Conservation (phyloP, 2,888 invertebrate species). For the Sminthurides aquaticus region DNA sequence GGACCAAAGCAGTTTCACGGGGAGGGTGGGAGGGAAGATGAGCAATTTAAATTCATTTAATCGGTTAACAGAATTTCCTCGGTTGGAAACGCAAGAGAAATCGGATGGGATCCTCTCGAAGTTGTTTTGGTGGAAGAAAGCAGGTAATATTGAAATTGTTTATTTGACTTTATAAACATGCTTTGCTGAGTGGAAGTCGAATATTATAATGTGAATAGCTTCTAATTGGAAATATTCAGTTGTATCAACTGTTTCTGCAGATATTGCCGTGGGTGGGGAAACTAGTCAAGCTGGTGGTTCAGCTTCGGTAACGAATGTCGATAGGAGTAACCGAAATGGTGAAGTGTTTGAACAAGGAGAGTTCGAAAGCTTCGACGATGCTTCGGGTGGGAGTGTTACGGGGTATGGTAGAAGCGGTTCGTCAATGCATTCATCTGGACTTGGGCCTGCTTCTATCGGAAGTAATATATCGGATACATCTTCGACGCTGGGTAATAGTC, state of each 20-base stretch:
- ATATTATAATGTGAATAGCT: neutral
- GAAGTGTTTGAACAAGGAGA: too few relatives aligned
- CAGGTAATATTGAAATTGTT: constrained; percentile 49
- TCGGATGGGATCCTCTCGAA: constrained; percentile 67
- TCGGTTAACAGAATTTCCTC: constrained; percentile 69
- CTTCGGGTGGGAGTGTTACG: too few relatives aligned
- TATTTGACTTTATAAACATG: too few relatives aligned
- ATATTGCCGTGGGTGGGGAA: constrained; percentile 48
- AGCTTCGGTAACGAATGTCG: neutral
- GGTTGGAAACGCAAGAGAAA: constrained; percentile 66
- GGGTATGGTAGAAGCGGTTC: neutral
- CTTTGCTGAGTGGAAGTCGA: neutral
- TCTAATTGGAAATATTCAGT: too few relatives aligned
- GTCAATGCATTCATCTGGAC: neutral
- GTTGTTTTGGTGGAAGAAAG: constrained; percentile 52
- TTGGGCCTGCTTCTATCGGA: neutral
- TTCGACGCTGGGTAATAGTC: constrained; percentile 1
- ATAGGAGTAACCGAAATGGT: too few relatives aligned
- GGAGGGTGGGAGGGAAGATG: too few relatives aligned
- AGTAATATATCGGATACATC: constrained; percentile 3
- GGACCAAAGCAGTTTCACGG: too few relatives aligned
- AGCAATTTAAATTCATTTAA: constrained; percentile 44
- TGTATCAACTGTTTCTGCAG: constrained; percentile 44
- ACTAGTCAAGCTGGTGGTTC: constrained; percentile 45
- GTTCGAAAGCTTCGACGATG: too few relatives aligned